A percentile compares a stretch with the other conserved stretches of the same genome.
Conservation (phyloP, 2,113 vertebrate genomes). For the Tursiops truncatus region DNA sequence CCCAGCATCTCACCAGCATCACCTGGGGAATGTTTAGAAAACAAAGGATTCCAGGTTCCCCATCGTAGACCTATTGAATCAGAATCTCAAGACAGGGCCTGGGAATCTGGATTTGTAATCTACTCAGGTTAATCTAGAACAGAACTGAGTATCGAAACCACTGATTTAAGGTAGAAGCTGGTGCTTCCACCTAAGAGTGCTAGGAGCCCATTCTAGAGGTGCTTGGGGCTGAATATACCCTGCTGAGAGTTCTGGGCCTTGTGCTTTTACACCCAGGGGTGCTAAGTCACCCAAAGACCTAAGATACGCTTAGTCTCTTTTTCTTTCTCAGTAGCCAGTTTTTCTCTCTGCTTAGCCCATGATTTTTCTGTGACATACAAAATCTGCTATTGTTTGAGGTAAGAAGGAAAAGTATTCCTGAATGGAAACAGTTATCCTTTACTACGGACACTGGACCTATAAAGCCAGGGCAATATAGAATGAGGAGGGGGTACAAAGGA, state of each 20-base stretch:
- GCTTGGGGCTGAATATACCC: neutral
- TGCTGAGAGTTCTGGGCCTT: neutral
- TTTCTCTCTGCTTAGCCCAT: neutral
- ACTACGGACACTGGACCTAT: neutral
- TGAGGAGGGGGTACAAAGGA: neutral
- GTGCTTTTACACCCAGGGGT: neutral
- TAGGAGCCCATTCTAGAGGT: neutral
- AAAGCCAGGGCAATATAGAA: neutral
- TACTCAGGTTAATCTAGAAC: neutral
- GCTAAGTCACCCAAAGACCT: neutral
- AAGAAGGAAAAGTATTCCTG: neutral
- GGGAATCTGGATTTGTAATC: neutral
- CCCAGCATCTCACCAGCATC: neutral
- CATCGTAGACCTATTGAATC: neutral
- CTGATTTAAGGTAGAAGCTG: neutral
- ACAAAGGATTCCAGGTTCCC: neutral
- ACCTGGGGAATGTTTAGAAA: neutral
- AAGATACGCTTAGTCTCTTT: neutral
- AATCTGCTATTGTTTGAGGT: neutral
- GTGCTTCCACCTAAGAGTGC: neutral
- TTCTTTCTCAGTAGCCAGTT: neutral
- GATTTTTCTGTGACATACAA: neutral
- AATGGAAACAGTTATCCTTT: neutral
- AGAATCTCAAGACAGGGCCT: neutral
- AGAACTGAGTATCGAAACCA: neutral